Evolutionary conservation across 2,888 invertebrate genomes (phyloP).

Genomic region (Eustalomyia histrio): DNA sequence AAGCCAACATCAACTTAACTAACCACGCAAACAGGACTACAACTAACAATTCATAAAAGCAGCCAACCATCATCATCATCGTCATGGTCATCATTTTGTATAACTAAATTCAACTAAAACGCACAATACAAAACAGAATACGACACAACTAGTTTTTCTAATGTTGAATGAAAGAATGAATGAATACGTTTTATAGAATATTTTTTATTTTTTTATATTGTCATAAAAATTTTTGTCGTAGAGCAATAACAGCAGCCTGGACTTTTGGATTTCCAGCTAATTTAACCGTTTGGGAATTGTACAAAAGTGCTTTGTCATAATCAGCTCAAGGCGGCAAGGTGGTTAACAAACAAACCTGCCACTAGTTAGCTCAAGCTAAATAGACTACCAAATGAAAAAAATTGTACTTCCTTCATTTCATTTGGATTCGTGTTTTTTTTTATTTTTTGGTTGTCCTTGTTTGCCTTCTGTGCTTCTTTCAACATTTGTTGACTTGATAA

Average conservation of each 20-base stretch:
- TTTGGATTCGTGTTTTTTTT: background rate
- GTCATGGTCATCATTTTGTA: background rate
- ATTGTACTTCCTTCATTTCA: constrained; percentile 66
- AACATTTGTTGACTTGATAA: constrained; percentile 76
- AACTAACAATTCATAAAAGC: constrained; percentile 29
- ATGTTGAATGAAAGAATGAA: too few species aligned
- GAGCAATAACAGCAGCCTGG: constrained; percentile 27
- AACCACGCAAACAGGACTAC: constrained; percentile 21
- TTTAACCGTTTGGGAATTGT: constrained; percentile 74
- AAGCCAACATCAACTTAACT: constrained; percentile 37
- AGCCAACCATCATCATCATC: background rate
- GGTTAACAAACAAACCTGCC: constrained; percentile 41
- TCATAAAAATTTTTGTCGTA: background rate
- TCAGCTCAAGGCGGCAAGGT: constrained; percentile 76
- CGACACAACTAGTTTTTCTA: constrained; percentile 40
- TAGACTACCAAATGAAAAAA: constrained; percentile 67
- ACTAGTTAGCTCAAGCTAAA: constrained; percentile 42
- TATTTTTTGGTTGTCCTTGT: too few species aligned
- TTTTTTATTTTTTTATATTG: constrained; percentile 31
- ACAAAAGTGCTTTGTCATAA: constrained; percentile 76
- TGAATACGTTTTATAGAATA: constrained; percentile 29
- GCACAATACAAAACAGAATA: constrained; percentile 21
- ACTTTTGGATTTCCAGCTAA: constrained; percentile 76
- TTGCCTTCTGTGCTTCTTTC: constrained; percentile 35
- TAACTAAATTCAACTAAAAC: constrained; percentile 30